Conservation (phyloP, 2,113 vertebrate species). For the Emydocephalus ijimae region DNA sequence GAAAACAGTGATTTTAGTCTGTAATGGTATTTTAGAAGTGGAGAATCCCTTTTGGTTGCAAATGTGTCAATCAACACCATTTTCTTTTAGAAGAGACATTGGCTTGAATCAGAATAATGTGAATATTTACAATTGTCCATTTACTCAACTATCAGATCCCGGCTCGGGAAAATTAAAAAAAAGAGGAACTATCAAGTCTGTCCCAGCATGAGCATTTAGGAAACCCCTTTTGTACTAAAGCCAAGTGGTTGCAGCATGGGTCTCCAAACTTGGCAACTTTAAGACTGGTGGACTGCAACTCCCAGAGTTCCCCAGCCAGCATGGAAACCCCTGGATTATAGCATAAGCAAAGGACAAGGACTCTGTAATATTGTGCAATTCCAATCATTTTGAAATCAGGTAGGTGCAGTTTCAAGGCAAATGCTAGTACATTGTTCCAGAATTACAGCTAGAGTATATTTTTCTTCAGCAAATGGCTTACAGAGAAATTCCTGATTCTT, state of each 20-base stretch:
- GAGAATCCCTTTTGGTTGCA: background rate
- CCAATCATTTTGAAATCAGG: background rate
- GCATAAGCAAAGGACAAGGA: background rate
- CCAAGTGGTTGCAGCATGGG: too few relatives aligned
- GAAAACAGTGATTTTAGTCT: too few relatives aligned
- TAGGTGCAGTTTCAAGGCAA: background rate
- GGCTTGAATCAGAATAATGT: background rate
- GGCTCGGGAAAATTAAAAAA: too few relatives aligned
- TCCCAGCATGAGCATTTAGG: too few relatives aligned
- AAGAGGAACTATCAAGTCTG: too few relatives aligned
- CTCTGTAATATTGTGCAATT: background rate
- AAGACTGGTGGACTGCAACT: too few relatives aligned
- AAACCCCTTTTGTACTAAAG: too few relatives aligned
- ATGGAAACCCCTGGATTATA: too few relatives aligned
- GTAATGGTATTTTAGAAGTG: background rate
- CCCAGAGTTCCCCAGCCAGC: too few relatives aligned
- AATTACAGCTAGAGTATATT: background rate
- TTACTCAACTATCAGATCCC: too few relatives aligned
- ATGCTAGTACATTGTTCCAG: background rate
- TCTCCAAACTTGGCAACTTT: too few relatives aligned
- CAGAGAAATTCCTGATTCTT: background rate
- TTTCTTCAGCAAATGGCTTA: background rate
- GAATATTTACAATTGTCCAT: background rate
- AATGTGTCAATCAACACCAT: background rate
- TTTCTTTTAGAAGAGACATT: background rate